Evolutionary conservation across 2,888 invertebrate genomes (phyloP), one percentile per base, ranked within the genome.

Genomic region (Sisyra terminalis): DNA sequence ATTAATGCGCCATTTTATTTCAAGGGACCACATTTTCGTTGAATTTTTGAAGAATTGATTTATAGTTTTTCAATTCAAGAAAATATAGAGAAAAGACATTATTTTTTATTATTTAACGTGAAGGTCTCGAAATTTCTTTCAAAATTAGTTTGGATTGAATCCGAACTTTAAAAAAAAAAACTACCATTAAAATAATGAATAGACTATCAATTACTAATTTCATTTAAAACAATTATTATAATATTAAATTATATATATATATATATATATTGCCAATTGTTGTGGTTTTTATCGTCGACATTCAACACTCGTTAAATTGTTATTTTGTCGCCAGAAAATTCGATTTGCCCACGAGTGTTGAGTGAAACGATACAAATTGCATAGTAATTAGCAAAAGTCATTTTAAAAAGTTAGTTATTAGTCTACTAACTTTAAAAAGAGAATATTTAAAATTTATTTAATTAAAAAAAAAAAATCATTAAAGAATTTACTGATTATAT

Each of bases 351-450:
- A 7, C 8, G 10, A n/a, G 30, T 30, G 10, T 24, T 24, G 5
- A 24, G 3, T 24, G 5, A 5, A 5, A 24, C 24, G 7, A 24
- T 24, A 7, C 3, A 24, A 24, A 24, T 24, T 7, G 24, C 24
- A 7, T 32, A 9, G 3, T 32, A 13, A n/a, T 32, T 32, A n/a
- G n/a, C 32, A 32, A 32, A 32, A 32, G 11, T 13, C n/a, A 32
- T 32, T 32, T 32, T 32, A 39, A 18, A 30, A 43, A 43, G 43
- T 43, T 43, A 43, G 43, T 43, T 43, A 43, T 43, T 43, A 43
- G 43, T 43, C 43, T 43, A 43, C 43, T 43, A 43, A 43, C 43
- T 43, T 43, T 42, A 13, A 30, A 38, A 39, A 10, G 13, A 39
- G 3, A 18, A 24, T 24, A 24, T 24, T 24, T 24, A 24, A 24